Conservation (phyloP, 2,797 vertebrate species). For the Glyptemys insculpta region DNA sequence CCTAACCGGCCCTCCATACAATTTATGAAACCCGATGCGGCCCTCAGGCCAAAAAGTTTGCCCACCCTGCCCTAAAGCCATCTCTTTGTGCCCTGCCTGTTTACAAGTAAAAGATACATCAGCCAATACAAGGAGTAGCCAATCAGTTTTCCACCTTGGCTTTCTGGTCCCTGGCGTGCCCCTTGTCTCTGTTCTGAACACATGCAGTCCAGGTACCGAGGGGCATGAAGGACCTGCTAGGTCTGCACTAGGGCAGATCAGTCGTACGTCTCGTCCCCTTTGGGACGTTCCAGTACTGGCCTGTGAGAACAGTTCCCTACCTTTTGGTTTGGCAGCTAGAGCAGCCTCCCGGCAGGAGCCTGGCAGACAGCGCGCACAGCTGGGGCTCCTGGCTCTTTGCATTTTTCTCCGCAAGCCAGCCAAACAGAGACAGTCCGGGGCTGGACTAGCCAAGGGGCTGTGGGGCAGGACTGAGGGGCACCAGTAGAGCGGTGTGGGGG, state of each 20-base stretch:
- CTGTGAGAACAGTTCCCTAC: neutral
- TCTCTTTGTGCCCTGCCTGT: too few relatives aligned
- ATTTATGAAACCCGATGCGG: too few relatives aligned
- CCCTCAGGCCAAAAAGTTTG: too few relatives aligned
- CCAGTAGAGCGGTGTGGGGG: neutral
- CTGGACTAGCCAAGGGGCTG: too few relatives aligned
- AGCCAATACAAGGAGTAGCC: neutral
- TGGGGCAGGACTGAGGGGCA: fast-evolving
- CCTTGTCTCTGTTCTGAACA: neutral
- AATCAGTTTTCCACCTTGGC: neutral
- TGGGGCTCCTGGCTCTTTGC: neutral
- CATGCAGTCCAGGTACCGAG: neutral
- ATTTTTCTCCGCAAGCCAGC: neutral
- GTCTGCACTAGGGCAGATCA: neutral
- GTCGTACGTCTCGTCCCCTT: neutral
- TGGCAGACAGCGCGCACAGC: too few relatives aligned
- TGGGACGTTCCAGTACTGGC: neutral
- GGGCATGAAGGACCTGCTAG: neutral
- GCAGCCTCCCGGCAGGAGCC: neutral
- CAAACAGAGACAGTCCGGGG: neutral
- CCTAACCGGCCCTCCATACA: too few relatives aligned
- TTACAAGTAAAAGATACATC: neutral
- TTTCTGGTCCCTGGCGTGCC: neutral
- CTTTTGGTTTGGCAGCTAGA: neutral
- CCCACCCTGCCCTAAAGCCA: too few relatives aligned